Evolutionary conservation across 1,140 invertebrate species (phyloP), one percentile per base, ranked within the genome.

Genomic region (Leptoteleia sp.): DNA sequence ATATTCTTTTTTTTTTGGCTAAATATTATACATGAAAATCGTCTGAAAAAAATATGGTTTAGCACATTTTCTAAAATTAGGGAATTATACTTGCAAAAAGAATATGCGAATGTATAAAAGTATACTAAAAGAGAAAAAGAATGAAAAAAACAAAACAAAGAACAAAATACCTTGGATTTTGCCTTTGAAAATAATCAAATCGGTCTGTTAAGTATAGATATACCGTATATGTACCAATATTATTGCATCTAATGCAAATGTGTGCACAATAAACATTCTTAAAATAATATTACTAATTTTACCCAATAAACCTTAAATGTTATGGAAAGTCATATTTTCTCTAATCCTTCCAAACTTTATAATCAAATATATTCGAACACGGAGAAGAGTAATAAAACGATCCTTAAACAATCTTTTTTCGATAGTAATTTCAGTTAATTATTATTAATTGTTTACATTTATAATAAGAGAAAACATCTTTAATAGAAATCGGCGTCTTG

Each of bases 21-120:
- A 52, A 37, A 55, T 29, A 38, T 55, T 48, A 57, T 68, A 27
- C 65, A 70, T 62, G 19, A 67, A 55, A 82, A 45, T 50, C 76
- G 75, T 77, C 77, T 48, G 45, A n/a, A 45, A 35, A 79, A 64
- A 29, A 52, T 73, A 75, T 59, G 68, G 64, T 76, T 79, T 73
- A 81, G 76, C 67, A 40, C 43, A 79, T 70, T 76, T 81, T 81
- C 76, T 73, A 79, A 79, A 71, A 71, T 48, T 50, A 70, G 35
- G 11, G 15, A 42, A 45, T 52, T 33, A 16, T 52, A 61, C 52
- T 52, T 59, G 7, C 22, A 25, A 61, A 50, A 35, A n/a, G 11
- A 52, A 42, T 22, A 71, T 70, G 48, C 52, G 52, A 47, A 68
- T 3, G 43, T 55, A 68, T 68, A 57, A 68, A 29, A 68, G 25